Base-by-base conservation (phyloP, 2,113 vertebrate genomes). In the Tachysurus vachellii region DNA sequence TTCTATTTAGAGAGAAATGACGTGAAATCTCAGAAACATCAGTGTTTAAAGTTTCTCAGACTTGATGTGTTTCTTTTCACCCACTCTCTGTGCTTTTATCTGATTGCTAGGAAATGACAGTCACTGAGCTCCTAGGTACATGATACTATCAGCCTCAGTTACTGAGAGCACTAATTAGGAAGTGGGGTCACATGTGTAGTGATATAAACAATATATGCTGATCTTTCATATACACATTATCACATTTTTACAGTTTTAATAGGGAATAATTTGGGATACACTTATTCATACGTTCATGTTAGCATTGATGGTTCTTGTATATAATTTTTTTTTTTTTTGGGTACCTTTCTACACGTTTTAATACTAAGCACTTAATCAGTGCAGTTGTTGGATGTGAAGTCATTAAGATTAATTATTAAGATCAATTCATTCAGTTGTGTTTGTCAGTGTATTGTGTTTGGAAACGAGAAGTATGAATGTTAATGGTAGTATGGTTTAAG, bases 51-150 rank as follows among this genome's bases (percentile, higher is more conserved):
- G 50, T 70, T 66, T 62, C 44, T 26, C 61, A 70, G 23, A 17
- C 28, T 50, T 73, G 31, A n/a, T 56, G 73, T 80, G 73, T 56
- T 31, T 84, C 5, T 76, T 53, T 50, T 50, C 36, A 8, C 61
- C n/a, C 47, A 87, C 76, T 90, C 84, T 70, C 77, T 64, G 11
- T 91, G 84, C 75, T 84, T 89, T 93, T 93, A 94, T 95, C 93
- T 88, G 90, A 93, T 94, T 91, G 42, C 83, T 89, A 85, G 87
- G 92, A 93, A 94, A 90, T 87, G 90, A 76, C 84, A 82, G 82
- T 47, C 83, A 59, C 83, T 88, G 81, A 71, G 31, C 82, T 83
- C 79, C 90, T 89, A 88, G 87, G 70, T 42, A 83, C 50, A 66
- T 81, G 80, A 73, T 88, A 83, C 53, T 83, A 91, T 84, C 85